Evolutionary conservation across 2,888 invertebrate species (phyloP).

Genomic region (Diaphora mendica): DNA sequence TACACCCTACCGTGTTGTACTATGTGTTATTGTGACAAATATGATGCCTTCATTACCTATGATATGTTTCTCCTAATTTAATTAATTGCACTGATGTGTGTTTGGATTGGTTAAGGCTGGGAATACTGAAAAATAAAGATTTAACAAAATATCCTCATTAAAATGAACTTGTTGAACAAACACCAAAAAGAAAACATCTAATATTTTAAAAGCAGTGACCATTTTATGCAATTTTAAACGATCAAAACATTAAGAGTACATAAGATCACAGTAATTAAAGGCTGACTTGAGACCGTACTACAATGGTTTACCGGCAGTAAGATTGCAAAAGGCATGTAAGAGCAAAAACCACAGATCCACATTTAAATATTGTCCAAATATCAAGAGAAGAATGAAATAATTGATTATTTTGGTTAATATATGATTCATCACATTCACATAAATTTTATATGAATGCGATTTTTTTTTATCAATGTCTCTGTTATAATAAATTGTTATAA

Average conservation of each 20-base stretch:
- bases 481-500: no score
- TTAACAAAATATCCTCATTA: conserved; percentile 2
- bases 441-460: no score
- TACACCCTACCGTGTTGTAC: no score
- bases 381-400: no score
- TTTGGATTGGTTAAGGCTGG: conserved; percentile 58
- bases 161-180: neutral
- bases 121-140: conserved; percentile 54
- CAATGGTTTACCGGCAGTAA: neutral
- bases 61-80: conserved; percentile 80
- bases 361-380: neutral
- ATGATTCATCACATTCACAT: no score
- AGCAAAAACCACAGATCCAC: neutral
- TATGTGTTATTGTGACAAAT: neutral
- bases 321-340: neutral
- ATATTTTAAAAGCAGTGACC: neutral
- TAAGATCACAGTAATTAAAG: neutral
- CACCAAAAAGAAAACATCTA: neutral
- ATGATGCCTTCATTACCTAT: conserved; percentile 63
- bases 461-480: no score
- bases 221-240: neutral
- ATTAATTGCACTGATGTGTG: conserved; percentile 78
- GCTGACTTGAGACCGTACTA: neutral
- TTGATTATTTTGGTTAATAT: no score
- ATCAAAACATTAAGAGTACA: neutral